phyloP scores from a whole-genome alignment of 2,888 invertebrate species.

The Sycophila texana region DNA sequence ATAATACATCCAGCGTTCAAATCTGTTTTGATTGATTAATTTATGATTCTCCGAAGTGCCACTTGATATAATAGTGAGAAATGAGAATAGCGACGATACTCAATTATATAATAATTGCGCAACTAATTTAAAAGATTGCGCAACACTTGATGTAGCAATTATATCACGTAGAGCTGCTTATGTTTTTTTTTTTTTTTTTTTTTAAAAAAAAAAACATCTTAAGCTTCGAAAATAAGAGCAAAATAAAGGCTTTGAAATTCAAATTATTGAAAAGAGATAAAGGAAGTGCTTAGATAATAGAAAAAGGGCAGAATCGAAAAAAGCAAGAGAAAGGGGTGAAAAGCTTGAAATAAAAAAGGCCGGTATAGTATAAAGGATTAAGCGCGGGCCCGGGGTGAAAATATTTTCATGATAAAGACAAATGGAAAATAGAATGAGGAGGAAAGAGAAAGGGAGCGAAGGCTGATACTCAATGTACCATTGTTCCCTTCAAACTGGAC shows the following conservation, averaged over 20 bases:
- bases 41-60: not conserved
- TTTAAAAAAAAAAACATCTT: too few relatives aligned
- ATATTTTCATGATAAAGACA: constrained; percentile 29
- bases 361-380: constrained; percentile 8
- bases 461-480: constrained; percentile 7
- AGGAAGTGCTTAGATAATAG: not conserved
- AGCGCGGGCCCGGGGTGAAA: not conserved
- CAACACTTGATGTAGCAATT: not conserved
- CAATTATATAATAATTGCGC: not conserved
- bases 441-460: not conserved
- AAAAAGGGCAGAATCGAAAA: not conserved
- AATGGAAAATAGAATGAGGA: not conserved
- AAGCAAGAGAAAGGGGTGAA: not conserved
- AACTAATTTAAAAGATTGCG: not conserved
- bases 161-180: not conserved
- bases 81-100: too few relatives aligned
- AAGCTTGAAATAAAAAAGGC: not conserved
- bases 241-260: not conserved
- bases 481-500: constrained; percentile 36
- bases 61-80: too few relatives aligned
- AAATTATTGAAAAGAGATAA: not conserved
- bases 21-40: not conserved
- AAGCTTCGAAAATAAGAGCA: too few relatives aligned
- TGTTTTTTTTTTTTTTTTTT: too few relatives aligned
- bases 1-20: too few relatives aligned